Conservation (phyloP, 2,113 vertebrate genomes). For the Passer domesticus region DNA sequence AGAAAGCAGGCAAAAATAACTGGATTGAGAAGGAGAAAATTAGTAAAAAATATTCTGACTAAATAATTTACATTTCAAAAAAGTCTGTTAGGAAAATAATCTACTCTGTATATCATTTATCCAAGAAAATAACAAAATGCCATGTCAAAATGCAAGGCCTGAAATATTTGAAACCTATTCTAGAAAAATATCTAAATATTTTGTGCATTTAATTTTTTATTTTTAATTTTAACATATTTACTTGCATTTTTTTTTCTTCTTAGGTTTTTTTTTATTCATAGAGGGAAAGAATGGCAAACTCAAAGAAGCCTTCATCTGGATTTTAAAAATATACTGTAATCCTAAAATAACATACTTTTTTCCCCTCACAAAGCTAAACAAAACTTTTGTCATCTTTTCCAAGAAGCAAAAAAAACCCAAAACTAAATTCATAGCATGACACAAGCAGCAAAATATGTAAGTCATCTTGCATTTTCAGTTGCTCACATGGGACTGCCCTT, state of each 20-base stretch:
- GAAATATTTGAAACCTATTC: accelerated
- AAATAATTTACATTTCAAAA: not conserved
- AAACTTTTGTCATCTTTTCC: not conserved
- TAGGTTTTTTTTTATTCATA: not conserved
- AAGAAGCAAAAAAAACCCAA: not conserved
- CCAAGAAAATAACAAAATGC: not conserved
- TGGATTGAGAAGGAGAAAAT: not conserved
- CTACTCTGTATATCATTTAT: not conserved
- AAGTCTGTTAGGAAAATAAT: not conserved
- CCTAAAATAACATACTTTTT: not conserved
- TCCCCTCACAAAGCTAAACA: not conserved
- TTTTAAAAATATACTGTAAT: not conserved
- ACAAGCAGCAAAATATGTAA: not conserved
- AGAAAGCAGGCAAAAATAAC: accelerated
- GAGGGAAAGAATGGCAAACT: not conserved
- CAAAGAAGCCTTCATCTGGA: not conserved
- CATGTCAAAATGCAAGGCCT: not conserved
- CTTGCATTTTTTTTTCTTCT: not conserved
- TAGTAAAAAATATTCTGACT: not conserved
- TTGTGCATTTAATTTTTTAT: not conserved
- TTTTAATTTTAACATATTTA: not conserved
- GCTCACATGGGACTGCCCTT: not conserved
- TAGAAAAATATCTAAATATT: not conserved
- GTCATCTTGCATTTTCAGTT: not conserved
- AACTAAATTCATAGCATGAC: not conserved